Evolutionary conservation across 2,888 invertebrate species (phyloP).

Genomic region (Tanaodytes sp.): DNA sequence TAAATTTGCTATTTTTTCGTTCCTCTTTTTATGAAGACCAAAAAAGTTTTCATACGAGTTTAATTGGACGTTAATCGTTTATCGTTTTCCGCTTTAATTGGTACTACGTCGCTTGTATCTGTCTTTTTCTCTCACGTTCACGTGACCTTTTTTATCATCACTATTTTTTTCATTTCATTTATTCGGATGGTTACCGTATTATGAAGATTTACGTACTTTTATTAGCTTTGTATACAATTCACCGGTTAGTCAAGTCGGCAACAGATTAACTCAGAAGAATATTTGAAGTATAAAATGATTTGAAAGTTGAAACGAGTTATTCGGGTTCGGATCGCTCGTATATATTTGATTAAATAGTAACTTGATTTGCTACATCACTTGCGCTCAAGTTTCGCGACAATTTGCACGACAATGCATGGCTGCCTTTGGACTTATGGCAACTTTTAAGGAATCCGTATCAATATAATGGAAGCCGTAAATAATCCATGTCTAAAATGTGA

Average conservation of each 20-base stretch:
- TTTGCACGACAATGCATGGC: conserved; percentile 54
- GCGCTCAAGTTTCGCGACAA: conserved; percentile 49
- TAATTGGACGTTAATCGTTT: conserved; percentile 27
- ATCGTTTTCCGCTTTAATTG: conserved; percentile 15
- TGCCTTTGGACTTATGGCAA: conserved; percentile 60
- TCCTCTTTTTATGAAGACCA: background rate
- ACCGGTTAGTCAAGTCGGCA: too few species aligned
- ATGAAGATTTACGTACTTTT: too few species aligned
- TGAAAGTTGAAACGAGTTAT: conserved; percentile 28
- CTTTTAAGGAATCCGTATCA: conserved; percentile 68
- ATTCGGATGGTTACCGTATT: too few species aligned
- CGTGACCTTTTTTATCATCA: too few species aligned
- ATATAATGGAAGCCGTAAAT: conserved; percentile 65
- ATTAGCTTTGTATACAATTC: too few species aligned
- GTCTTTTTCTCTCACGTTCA: too few species aligned
- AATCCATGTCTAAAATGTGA: conserved; percentile 50
- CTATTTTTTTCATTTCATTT: too few species aligned
- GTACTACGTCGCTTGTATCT: too few species aligned
- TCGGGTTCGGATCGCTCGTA: conserved; percentile 17
- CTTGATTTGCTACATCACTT: conserved; percentile 42
- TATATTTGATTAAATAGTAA: conserved; percentile 48
- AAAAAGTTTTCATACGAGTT: conserved; percentile 18
- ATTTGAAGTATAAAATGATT: conserved; percentile 1
- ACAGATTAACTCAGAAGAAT: too few species aligned
- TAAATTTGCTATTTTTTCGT: too few species aligned